Evolutionary conservation across 2,797 vertebrate species (phyloP).

Genomic region (Hydrophis major): DNA sequence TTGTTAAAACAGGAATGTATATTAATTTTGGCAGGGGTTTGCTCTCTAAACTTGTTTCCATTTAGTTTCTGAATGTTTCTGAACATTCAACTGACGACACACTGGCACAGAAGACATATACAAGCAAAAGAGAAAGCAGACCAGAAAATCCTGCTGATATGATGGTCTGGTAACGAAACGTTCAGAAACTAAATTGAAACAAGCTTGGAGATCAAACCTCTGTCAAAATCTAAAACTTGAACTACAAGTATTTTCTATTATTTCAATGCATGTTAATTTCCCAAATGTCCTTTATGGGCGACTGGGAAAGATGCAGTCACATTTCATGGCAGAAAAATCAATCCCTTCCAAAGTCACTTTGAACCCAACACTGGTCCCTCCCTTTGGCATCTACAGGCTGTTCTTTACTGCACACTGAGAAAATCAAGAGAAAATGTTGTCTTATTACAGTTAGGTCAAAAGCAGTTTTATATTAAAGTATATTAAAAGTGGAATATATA

Average conservation of each 20-base stretch:
- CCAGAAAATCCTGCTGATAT: background rate
- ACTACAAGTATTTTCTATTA: constrained; percentile 31
- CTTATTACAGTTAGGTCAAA: background rate
- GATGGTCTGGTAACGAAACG: background rate
- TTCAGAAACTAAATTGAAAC: background rate
- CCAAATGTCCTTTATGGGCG: constrained; percentile 62
- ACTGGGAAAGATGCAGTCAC: constrained; percentile 17
- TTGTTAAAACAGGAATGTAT: background rate
- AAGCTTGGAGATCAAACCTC: background rate
- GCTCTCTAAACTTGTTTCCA: background rate
- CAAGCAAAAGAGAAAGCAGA: too few relatives aligned
- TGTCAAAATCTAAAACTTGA: background rate
- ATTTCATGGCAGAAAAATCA: constrained; percentile 46
- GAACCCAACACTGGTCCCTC: background rate
- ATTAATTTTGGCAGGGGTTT: constrained; percentile 1
- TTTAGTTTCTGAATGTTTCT: background rate
- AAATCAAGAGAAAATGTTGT: background rate
- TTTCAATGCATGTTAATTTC: constrained; percentile 29
- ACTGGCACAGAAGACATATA: too few relatives aligned
- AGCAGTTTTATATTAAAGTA: background rate
- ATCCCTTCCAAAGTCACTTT: constrained; percentile 64
- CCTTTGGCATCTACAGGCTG: background rate
- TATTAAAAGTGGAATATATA: background rate
- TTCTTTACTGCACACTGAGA: background rate
- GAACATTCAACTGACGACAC: too few relatives aligned